These are phyloP conservation scores for Stenopsyche tienmushanensis DNA, from an alignment of 1,140 invertebrate genomes.

Conservation along the genomic window DNA sequence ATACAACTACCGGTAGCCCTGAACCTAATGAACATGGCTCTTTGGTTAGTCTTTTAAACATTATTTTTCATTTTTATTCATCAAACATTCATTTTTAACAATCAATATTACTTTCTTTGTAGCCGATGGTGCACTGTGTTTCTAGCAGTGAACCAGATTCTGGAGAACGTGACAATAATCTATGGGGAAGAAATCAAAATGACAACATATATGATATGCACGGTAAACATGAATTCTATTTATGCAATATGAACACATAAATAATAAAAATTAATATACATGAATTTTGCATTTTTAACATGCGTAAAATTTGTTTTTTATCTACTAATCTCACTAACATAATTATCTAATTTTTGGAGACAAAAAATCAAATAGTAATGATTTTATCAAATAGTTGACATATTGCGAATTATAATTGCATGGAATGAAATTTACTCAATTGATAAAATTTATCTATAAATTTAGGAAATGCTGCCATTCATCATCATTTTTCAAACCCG, in stretches of 20 bases:
- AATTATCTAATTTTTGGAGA: too few relatives aligned
- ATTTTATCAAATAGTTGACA: too few relatives aligned
- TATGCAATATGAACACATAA: background rate
- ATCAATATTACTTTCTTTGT: slow-evolving; percentile 40
- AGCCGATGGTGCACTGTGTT: slow-evolving; percentile 83
- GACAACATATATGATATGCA: slow-evolving; percentile 15
- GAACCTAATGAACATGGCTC: slow-evolving; percentile 52
- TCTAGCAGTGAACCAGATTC: slow-evolving; percentile 80
- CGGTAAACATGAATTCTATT: background rate
- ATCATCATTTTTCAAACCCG: slow-evolving; percentile 48
- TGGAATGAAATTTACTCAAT: too few relatives aligned
- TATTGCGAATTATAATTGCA: too few relatives aligned
- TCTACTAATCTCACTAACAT: too few relatives aligned
- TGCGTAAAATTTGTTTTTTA: background rate
- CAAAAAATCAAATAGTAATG: too few relatives aligned
- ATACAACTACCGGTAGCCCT: slow-evolving; percentile 54
- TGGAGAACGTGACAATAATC: slow-evolving; percentile 55
- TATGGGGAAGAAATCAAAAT: slow-evolving; percentile 37
- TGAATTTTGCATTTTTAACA: background rate
- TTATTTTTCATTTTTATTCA: slow-evolving; percentile 6
- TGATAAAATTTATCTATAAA: too few relatives aligned
- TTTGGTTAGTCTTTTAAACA: slow-evolving; percentile 46
- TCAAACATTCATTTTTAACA: background rate
- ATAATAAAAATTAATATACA: too few relatives aligned
- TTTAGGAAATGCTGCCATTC: slow-evolving; percentile 22